phyloP scores from a whole-genome alignment of 2,113 vertebrate genomes.

The Pandion haliaetus region DNA sequence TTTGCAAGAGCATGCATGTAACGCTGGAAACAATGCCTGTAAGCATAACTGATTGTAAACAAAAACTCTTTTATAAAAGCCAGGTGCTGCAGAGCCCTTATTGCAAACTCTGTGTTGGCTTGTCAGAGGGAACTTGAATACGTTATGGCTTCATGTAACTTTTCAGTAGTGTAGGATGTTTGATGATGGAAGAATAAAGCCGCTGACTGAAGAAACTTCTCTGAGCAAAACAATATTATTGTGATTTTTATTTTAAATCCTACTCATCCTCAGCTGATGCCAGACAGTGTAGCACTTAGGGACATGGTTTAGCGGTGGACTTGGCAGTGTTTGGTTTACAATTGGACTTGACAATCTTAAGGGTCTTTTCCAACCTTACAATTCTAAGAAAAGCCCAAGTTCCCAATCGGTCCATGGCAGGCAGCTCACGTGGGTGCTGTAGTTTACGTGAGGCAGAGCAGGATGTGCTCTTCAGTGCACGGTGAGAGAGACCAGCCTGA shows the following conservation, averaged over 20 bases:
- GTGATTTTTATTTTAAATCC: background rate
- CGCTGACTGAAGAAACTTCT: background rate
- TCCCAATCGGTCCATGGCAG: accelerated
- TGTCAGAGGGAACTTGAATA: background rate
- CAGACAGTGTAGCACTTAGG: accelerated
- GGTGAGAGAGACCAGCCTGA: background rate
- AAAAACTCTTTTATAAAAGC: background rate
- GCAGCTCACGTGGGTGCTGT: accelerated
- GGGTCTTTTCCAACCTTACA: background rate
- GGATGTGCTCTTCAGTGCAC: accelerated
- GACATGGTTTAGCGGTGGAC: accelerated
- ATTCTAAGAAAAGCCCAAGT: accelerated
- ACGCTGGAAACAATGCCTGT: background rate
- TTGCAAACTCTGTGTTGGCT: background rate
- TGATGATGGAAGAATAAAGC: background rate
- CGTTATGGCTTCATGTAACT: background rate
- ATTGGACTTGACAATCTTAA: background rate
- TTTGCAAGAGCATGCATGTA: background rate
- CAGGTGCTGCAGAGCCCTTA: background rate
- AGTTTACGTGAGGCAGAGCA: background rate
- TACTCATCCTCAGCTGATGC: background rate
- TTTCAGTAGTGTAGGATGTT: background rate
- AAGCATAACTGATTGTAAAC: background rate
- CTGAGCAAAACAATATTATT: background rate
- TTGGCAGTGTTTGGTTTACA: background rate